Base-by-base conservation (phyloP, 2,888 invertebrate species). In the Heterodera filipjevi region DNA sequence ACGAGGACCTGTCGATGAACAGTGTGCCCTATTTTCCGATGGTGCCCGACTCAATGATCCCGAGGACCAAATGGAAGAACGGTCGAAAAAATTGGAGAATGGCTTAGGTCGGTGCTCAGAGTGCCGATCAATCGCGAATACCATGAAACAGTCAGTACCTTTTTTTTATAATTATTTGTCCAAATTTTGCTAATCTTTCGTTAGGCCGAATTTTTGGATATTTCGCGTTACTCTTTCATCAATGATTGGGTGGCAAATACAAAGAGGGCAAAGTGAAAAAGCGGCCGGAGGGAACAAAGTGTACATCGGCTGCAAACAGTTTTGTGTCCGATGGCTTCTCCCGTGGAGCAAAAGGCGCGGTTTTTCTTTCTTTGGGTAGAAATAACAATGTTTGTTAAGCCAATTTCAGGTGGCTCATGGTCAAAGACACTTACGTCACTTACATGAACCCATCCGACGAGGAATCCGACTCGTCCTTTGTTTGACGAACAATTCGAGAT, bases 351-450 rank as follows among this genome's bases (percentile, higher is more conserved):
- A 86, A 80, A 85, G 89, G 90, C 89, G 44, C 6, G 32, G 32
- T n/a, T n/a, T 49, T 8, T 8, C 39, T 68, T 39, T 19, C 6
- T 76, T 35, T 66, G 81, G 83, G 80, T 75, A n/a, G 27, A 46
- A 22, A 33, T 27, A 2, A 44, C 32, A 16, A n/a, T 32, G 30
- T 33, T 59, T 44, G 19, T 19, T 27, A 27, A n/a, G 35, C 49
- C 30, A 27, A 35, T 14, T 83, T 72, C 76, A 91, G 97, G 59
- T 98, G 97, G 95, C 92, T 98, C 82, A 93, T 98, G 83, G 93
- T 96, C 1, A 97, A 97, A 90, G 98, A 98, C 89, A 94, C 95
- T 0, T 98, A 93, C 91, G 93, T 98, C 81, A 95, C 95, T 0
- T 97, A 97, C 90, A 92, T 97, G 39, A 92, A 94, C 79, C 96